A percentile compares a stretch with the other conserved stretches of the same genome.
Evolutionary conservation across 1,140 invertebrate genomes (phyloP).

Genomic region (Solen grandis): DNA sequence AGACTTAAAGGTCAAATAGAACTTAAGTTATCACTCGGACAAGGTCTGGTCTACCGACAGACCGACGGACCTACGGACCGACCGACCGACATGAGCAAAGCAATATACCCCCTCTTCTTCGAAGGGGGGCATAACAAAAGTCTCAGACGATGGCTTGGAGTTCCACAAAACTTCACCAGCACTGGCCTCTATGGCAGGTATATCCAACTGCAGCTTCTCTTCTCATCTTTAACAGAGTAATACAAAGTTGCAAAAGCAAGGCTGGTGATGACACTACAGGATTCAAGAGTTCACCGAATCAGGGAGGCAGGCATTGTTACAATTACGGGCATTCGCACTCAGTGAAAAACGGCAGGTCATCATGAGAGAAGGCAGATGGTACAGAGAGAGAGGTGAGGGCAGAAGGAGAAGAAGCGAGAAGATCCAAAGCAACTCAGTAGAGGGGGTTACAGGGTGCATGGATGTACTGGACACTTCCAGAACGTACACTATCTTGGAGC

Average conservation of each 20-base stretch:
- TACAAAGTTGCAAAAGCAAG: constrained; percentile 33
- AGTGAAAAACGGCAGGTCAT: neutral
- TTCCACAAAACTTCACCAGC: constrained; percentile 38
- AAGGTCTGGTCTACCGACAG: too few relatives aligned
- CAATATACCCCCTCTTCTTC: too few relatives aligned
- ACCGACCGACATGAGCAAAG: too few relatives aligned
- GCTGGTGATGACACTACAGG: neutral
- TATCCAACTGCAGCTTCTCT: constrained; percentile 40
- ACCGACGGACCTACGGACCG: too few relatives aligned
- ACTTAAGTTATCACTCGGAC: too few relatives aligned
- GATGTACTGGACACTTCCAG: too few relatives aligned
- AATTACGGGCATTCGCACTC: neutral
- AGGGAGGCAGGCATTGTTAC: neutral
- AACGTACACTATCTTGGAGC: too few relatives aligned
- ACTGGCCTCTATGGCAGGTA: constrained; percentile 38
- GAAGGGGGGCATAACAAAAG: too few relatives aligned
- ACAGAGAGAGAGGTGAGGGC: neutral
- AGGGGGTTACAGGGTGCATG: neutral
- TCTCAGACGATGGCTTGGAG: neutral
- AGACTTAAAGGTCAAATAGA: too few relatives aligned
- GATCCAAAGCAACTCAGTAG: constrained; percentile 6
- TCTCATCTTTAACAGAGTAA: constrained; percentile 28
- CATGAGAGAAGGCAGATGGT: too few relatives aligned
- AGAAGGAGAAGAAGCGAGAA: neutral
- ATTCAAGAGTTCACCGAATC: neutral